Percentiles rank a stretch among this genome's conserved stretches.
Conservation (phyloP, 2,113 vertebrate genomes). For the Cardinalis cardinalis region DNA sequence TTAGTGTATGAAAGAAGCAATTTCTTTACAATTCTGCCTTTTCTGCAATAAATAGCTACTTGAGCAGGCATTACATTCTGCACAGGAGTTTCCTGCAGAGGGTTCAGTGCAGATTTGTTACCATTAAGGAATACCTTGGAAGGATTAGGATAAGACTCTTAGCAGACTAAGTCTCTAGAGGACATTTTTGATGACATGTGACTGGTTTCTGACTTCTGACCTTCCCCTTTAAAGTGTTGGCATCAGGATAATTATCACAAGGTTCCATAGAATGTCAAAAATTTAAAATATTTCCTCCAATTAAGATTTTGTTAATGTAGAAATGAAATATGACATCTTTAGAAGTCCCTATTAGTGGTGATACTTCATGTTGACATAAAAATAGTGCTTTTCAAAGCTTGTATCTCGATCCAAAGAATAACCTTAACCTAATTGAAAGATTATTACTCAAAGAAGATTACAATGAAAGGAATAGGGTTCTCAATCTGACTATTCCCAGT, state of each 20-base stretch:
- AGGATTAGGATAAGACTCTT: constrained; percentile 33
- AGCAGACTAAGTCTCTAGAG: neutral
- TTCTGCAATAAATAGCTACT: neutral
- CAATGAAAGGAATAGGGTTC: neutral
- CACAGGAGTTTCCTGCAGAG: neutral
- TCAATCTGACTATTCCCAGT: neutral
- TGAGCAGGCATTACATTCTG: neutral
- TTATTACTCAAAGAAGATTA: neutral
- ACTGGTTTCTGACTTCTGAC: constrained; percentile 23
- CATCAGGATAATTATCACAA: neutral
- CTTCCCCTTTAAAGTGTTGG: neutral
- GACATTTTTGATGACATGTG: constrained; percentile 20
- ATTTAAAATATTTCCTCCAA: neutral
- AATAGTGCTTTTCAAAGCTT: neutral
- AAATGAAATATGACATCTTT: neutral
- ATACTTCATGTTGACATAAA: neutral
- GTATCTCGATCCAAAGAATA: neutral
- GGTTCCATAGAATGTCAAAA: neutral
- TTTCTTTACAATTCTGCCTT: neutral
- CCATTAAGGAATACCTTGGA: constrained; percentile 36
- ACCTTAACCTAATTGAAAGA: neutral
- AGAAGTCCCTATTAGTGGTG: neutral
- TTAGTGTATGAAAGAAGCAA: neutral
- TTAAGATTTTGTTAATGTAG: neutral
- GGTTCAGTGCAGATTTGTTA: neutral